phyloP scores from a whole-genome alignment of 1,140 invertebrate genomes.

The Argopecten irradians region DNA sequence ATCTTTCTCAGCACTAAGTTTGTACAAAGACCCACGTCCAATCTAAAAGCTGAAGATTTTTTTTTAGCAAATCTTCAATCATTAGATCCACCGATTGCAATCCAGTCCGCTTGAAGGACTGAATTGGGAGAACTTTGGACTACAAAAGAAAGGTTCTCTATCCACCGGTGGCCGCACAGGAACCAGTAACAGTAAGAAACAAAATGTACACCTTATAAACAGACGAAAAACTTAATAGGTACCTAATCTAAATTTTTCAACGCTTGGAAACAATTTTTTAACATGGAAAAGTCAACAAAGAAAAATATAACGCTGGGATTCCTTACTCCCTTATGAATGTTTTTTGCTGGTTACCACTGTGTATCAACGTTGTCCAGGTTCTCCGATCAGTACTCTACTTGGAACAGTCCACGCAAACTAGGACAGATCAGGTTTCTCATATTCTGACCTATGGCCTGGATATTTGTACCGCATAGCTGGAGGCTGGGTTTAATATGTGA shows the following conservation, averaged over 20 bases:
- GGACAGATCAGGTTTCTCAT: background rate
- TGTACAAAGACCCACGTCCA: background rate
- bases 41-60: background rate
- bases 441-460: background rate
- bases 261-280: conserved; percentile 2
- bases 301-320: background rate
- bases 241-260: background rate
- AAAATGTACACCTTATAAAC: background rate
- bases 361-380: background rate
- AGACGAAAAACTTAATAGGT: background rate
- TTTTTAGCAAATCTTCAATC: background rate
- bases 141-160: background rate
- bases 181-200: background rate
- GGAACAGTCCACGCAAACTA: background rate
- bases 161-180: background rate
- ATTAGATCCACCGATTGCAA: conserved; percentile 8
- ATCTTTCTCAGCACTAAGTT: background rate
- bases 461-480: background rate
- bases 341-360: background rate
- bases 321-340: background rate
- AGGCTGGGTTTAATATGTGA: too few species aligned
- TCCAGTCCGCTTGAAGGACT: background rate
- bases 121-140: background rate
- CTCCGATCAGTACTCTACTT: background rate
- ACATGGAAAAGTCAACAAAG: background rate